Conservation (phyloP, 1,140 invertebrate species). For the Drosophila paulistorum region DNA sequence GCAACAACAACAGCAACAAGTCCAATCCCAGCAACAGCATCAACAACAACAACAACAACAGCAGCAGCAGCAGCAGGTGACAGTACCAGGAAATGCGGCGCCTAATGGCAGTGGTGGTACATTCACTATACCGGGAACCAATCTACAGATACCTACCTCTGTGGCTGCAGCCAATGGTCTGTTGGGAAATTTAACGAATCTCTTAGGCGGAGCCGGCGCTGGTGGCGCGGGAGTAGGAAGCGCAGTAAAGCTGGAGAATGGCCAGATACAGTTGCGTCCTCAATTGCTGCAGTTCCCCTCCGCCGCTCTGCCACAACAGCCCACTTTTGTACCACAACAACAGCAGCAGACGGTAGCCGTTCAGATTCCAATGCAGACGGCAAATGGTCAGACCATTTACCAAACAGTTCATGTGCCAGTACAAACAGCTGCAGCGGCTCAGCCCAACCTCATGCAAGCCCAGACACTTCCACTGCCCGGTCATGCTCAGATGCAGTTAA, state of each 20-base stretch:
- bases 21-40: conserved; percentile 49
- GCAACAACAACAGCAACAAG: conserved; percentile 57
- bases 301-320: conserved; percentile 32
- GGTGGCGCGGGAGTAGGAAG: conserved; percentile 27
- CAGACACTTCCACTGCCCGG: conserved; percentile 67
- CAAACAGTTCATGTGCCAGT: conserved; percentile 96
- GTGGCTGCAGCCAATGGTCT: conserved; percentile 77
- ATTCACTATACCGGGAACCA: conserved; percentile 85
- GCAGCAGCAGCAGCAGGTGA: conserved; percentile 43
- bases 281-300: conserved; percentile 88
- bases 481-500: conserved; percentile 86
- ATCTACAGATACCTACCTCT: conserved; percentile 85
- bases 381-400: conserved; percentile 95
- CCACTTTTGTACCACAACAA: conserved; percentile 86
- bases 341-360: conserved; percentile 91
- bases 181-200: conserved; percentile 58
- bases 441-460: conserved; percentile 83
- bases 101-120: conserved; percentile 39
- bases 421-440: conserved; percentile 84
- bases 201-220: conserved; percentile 45
- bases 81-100: conserved; percentile 24
- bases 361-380: conserved; percentile 94
- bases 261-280: conserved; percentile 87
- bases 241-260: conserved; percentile 73
- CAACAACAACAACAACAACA: conserved; percentile 54